A percentile compares a stretch with the other conserved stretches of the same genome.
These are phyloP conservation scores for Amblyjoppa proteus DNA, from an alignment of 2,888 invertebrate genomes.

Conservation along the genomic window DNA sequence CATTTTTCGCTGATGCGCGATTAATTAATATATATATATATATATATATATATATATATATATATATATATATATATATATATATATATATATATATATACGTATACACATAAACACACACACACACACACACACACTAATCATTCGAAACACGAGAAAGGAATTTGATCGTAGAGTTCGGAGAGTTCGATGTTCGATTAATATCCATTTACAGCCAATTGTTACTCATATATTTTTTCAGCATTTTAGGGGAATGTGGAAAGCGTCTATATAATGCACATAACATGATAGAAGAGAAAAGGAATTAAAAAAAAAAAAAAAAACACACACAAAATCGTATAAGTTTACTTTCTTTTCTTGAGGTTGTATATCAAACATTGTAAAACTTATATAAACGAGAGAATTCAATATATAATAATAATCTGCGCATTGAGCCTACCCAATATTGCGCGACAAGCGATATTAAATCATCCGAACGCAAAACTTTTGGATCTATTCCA, in stretches of 20 bases:
- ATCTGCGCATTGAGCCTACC: conserved; percentile 47
- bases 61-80: too few species aligned
- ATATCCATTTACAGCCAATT: conserved; percentile 19
- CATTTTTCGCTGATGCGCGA: conserved; percentile 46
- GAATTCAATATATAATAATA: conserved; percentile 22
- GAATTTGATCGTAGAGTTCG: conserved; percentile 19
- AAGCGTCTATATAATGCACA: conserved; percentile 19
- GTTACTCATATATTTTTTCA: conserved; percentile 40
- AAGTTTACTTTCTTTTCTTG: conserved; percentile 18
- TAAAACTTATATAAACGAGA: conserved; percentile 27
- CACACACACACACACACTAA: background rate
- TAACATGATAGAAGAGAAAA: conserved; percentile 13
- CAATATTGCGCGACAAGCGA: conserved; percentile 27
- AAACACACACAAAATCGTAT: background rate
- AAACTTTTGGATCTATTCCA: conserved; percentile 30
- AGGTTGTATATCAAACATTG: conserved; percentile 35
- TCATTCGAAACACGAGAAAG: conserved; percentile 20
- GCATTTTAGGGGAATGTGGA: conserved; percentile 21
- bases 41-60: background rate
- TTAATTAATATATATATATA: conserved; percentile 9
- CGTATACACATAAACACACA: background rate
- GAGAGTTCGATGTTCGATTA: conserved; percentile 18
- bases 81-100: background rate
- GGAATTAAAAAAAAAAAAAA: background rate
- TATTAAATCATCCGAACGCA: conserved; percentile 30